These are phyloP conservation scores for Drosophila infuscata DNA, from an alignment of 2,888 invertebrate species.

Conservation along the genomic window DNA sequence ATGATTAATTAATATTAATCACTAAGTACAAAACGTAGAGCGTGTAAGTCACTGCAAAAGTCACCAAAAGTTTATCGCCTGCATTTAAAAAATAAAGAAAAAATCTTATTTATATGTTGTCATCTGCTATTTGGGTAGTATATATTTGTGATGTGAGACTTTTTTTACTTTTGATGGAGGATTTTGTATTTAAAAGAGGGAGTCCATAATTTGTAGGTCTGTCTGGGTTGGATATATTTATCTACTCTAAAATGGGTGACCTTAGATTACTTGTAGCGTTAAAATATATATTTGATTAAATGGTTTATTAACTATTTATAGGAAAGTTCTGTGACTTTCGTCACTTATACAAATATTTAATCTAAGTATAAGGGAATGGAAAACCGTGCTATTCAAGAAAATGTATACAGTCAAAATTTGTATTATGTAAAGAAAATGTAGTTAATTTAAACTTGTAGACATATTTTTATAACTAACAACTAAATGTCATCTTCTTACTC, in stretches of 20 bases:
- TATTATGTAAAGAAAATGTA: background rate
- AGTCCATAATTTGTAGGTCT: background rate
- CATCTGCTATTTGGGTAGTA: slow-evolving; percentile 13
- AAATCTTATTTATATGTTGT: slow-evolving; percentile 7
- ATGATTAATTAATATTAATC: slow-evolving; percentile 65
- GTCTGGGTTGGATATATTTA: background rate
- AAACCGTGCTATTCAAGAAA: no score
- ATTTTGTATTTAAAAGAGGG: background rate
- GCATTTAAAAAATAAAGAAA: slow-evolving; percentile 32
- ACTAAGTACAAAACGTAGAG: slow-evolving; percentile 34
- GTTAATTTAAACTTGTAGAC: background rate
- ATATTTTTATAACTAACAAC: no score
- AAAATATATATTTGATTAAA: background rate
- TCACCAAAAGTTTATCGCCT: slow-evolving; percentile 61
- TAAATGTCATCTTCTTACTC: background rate
- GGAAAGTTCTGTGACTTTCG: background rate
- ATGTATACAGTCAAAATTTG: no score
- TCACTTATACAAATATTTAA: background rate
- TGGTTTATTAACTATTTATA: background rate
- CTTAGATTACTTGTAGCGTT: background rate
- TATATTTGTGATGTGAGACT: background rate
- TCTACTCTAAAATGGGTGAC: background rate
- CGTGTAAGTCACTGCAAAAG: slow-evolving; percentile 61
- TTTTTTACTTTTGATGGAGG: background rate
- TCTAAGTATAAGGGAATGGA: background rate